Conservation (phyloP, 2,888 invertebrate species). For the Drosophila aldrichi region DNA sequence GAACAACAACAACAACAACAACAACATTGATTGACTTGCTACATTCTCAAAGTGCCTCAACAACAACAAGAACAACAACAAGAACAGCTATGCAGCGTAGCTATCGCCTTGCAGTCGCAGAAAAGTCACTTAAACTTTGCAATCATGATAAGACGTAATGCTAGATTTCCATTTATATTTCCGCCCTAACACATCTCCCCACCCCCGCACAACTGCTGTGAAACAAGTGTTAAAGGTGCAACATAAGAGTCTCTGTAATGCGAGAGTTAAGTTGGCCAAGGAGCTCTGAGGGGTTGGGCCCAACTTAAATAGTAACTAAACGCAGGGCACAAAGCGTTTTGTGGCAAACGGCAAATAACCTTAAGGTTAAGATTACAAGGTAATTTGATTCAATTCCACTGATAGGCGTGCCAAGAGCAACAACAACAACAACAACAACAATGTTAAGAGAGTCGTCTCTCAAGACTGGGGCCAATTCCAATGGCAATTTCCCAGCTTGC, state of each 20-base stretch:
- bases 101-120: slow-evolving; percentile 72
- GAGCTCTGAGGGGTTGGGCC: not conserved
- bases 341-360: slow-evolving; percentile 82
- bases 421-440: slow-evolving; percentile 56
- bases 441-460: not conserved
- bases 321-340: slow-evolving; percentile 73
- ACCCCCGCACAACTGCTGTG: not conserved
- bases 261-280: slow-evolving; percentile 41
- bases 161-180: slow-evolving; percentile 83
- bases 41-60: slow-evolving; percentile 56
- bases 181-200: not conserved
- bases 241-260: slow-evolving; percentile 34
- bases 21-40: slow-evolving; percentile 69
- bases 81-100: slow-evolving; percentile 22
- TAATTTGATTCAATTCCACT: slow-evolving; percentile 86
- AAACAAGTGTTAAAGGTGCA: slow-evolving; percentile 74
- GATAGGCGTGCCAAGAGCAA: slow-evolving; percentile 81
- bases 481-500: slow-evolving; percentile 60
- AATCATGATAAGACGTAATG: slow-evolving; percentile 82
- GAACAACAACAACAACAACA: not conserved
- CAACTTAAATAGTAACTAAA: slow-evolving; percentile 78
- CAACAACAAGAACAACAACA: no score
- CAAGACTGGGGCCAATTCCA: slow-evolving; percentile 57
- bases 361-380: slow-evolving; percentile 85
- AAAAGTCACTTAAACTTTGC: slow-evolving; percentile 83